A percentile compares a stretch with the other conserved stretches of the same genome.
These are phyloP conservation scores for Noctuana brunneofusca DNA, from an alignment of 2,888 invertebrate genomes.

Conservation along the genomic window DNA sequence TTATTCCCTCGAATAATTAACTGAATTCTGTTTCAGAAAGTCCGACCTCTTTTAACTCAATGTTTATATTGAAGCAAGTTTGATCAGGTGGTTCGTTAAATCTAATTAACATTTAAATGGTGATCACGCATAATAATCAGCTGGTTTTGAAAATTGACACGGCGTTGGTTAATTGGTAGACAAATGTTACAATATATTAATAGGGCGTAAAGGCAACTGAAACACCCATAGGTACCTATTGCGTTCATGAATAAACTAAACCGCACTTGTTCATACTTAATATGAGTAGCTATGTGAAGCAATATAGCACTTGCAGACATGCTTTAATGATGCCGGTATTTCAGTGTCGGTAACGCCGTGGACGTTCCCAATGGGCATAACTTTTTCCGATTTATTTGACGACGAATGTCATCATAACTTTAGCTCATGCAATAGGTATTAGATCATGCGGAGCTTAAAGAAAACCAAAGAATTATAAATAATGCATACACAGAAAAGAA, in stretches of 20 bases:
- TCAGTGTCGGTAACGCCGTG: too few relatives aligned
- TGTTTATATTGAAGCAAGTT: conserved; percentile 53
- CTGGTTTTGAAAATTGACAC: conserved; percentile 69
- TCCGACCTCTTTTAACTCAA: conserved; percentile 48
- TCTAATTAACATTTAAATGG: conserved; percentile 81
- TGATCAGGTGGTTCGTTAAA: conserved; percentile 75
- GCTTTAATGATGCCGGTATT: conserved; percentile 1
- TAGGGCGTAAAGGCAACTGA: conserved; percentile 62
- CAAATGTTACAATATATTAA: conserved; percentile 67
- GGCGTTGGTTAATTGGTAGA: conserved; percentile 74
- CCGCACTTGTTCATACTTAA: conserved; percentile 65
- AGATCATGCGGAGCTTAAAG: too few relatives aligned
- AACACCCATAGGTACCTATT: conserved; percentile 52
- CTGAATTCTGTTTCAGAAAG: not conserved
- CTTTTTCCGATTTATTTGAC: too few relatives aligned
- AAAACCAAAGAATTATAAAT: too few relatives aligned
- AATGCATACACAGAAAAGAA: too few relatives aligned
- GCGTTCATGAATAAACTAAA: conserved; percentile 49
- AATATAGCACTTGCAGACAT: conserved; percentile 8
- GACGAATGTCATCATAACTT: too few relatives aligned
- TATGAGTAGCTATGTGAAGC: conserved; percentile 19
- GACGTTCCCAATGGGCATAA: too few relatives aligned
- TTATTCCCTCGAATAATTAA: not conserved
- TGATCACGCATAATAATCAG: conserved; percentile 81
- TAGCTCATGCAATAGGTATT: too few relatives aligned